These are phyloP conservation scores for Tychaedon coryphoeus DNA, from an alignment of 2,113 vertebrate species.

Conservation along the genomic window DNA sequence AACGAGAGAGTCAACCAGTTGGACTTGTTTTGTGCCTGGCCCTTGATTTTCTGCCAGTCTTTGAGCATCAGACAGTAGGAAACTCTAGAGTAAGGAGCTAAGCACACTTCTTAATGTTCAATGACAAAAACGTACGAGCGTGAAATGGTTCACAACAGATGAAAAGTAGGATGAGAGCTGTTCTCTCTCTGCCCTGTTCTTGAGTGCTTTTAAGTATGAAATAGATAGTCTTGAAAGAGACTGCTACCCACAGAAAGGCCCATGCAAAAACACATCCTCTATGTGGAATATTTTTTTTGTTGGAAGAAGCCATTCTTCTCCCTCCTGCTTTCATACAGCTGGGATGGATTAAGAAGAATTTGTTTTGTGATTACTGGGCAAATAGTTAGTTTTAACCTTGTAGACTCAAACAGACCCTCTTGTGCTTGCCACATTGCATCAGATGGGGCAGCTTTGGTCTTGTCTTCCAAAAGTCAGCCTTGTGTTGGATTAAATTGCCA, in stretches of 20 bases:
- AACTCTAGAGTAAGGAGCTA: not conserved
- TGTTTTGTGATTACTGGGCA: not conserved
- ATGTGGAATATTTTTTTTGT: not conserved
- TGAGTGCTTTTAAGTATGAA: not conserved
- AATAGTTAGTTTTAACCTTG: not conserved
- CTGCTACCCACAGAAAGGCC: not conserved
- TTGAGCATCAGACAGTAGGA: not conserved
- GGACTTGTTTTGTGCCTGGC: not conserved
- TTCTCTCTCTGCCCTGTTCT: not conserved
- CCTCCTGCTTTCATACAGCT: not conserved
- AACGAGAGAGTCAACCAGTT: not conserved
- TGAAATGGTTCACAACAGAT: not conserved
- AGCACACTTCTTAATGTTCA: not conserved
- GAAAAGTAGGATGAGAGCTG: not conserved
- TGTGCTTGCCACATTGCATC: not conserved
- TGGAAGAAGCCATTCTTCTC: not conserved
- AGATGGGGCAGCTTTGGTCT: not conserved
- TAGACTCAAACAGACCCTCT: not conserved
- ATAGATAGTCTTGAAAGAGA: not conserved
- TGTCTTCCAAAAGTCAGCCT: not conserved
- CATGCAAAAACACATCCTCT: not conserved
- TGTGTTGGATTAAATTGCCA: not conserved
- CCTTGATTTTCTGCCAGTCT: not conserved
- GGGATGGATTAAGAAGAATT: not conserved
- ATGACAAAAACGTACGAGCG: not conserved